These are phyloP conservation scores for Planococcus citri DNA, from an alignment of 1,140 invertebrate species.

Conservation along the genomic window DNA sequence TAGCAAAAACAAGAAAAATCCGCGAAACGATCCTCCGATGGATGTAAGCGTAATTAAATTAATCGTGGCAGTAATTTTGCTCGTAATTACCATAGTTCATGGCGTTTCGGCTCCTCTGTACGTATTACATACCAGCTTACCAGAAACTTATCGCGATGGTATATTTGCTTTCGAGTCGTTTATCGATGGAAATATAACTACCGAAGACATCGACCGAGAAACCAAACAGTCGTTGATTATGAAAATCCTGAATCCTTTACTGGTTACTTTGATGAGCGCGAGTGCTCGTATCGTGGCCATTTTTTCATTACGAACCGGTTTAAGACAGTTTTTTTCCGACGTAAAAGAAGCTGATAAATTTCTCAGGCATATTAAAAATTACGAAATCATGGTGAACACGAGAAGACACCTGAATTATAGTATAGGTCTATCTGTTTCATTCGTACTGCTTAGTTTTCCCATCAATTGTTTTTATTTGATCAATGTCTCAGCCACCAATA, in stretches of 20 bases:
- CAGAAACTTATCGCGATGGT: conserved; percentile 11
- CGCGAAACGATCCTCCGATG: neutral
- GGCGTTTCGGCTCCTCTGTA: conserved; percentile 25
- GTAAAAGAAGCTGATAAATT: conserved; percentile 20
- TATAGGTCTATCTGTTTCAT: conserved; percentile 18
- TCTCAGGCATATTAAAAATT: neutral
- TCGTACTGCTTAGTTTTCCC: conserved; percentile 14
- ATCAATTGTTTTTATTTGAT: conserved; percentile 23
- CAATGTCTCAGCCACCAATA: conserved; percentile 4
- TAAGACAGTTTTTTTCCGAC: conserved; percentile 9
- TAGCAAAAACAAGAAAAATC: neutral
- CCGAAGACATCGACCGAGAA: neutral
- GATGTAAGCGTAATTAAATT: neutral
- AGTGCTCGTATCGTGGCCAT: conserved; percentile 18
- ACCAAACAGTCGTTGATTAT: conserved; percentile 23
- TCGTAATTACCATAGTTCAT: conserved; percentile 16
- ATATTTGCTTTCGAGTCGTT: conserved; percentile 15
- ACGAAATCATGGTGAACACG: neutral
- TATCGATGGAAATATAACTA: neutral
- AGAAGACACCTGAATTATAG: neutral
- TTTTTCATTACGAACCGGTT: neutral
- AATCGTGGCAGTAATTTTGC: neutral
- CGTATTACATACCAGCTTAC: conserved; percentile 24
- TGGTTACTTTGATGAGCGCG: conserved; percentile 23
- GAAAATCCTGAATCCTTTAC: conserved; percentile 25